These are phyloP conservation scores for Vespertilio murinus DNA, from an alignment of 2,797 vertebrate genomes.

Conservation along the genomic window DNA sequence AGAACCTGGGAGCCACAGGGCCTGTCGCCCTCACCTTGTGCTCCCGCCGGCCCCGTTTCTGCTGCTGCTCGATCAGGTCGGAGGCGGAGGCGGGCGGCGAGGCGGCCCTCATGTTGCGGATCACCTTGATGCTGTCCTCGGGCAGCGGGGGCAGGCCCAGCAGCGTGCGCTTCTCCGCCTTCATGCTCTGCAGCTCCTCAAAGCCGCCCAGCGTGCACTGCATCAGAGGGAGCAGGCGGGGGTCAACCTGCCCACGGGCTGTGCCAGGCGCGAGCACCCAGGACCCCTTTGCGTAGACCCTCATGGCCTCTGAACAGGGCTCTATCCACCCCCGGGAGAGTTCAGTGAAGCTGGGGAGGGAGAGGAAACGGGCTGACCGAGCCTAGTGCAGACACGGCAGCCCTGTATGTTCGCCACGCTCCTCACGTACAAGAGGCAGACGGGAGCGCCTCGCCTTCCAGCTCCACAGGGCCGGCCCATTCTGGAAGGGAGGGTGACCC, in stretches of 20 bases:
- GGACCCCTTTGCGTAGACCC: background rate
- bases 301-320: background rate
- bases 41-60: constrained; percentile 95
- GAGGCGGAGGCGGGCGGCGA: constrained; percentile 97
- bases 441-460: background rate
- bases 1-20: background rate
- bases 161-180: constrained; percentile 90
- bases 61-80: constrained; percentile 98
- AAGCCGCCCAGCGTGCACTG: constrained; percentile 97
- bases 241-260: background rate
- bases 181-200: constrained; percentile 94
- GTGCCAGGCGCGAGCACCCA: background rate
- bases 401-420: background rate
- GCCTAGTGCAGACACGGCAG: background rate
- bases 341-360: background rate
- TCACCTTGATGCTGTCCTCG: constrained; percentile 97
- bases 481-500: background rate
- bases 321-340: background rate
- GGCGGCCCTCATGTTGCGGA: constrained; percentile 96
- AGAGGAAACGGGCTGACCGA: background rate
- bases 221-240: background rate
- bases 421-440: background rate
- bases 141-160: constrained; percentile 94
- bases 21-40: constrained; percentile 89
- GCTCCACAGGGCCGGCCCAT: background rate